Evolutionary conservation across 2,797 vertebrate species (phyloP).

Genomic region (Stomatorhinus walkeri): DNA sequence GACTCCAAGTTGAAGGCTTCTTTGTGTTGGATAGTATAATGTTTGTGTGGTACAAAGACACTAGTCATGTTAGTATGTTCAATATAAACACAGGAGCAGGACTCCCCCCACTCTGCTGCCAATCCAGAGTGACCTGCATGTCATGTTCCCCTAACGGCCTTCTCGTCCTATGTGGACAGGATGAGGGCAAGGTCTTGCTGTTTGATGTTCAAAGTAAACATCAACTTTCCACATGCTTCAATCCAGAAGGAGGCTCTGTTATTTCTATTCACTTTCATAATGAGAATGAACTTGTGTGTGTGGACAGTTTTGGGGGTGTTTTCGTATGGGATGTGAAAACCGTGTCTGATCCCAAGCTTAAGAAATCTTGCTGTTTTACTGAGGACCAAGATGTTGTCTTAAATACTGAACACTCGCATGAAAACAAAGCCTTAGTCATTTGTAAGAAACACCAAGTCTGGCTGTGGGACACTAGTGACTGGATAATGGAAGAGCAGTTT

Average conservation of each 20-base stretch:
- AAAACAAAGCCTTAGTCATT: slow-evolving; percentile 48
- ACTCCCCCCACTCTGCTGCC: slow-evolving; percentile 45
- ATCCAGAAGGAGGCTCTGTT: slow-evolving; percentile 39
- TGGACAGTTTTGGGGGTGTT: slow-evolving; percentile 55
- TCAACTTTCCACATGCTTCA: slow-evolving; percentile 43
- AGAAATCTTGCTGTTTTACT: slow-evolving; percentile 39
- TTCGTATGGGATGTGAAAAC: slow-evolving; percentile 52
- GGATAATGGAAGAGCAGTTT: slow-evolving; percentile 53
- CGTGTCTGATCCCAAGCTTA: slow-evolving; percentile 37
- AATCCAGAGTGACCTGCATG: slow-evolving; percentile 51
- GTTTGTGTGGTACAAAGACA: slow-evolving; percentile 51
- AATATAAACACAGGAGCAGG: slow-evolving; percentile 35
- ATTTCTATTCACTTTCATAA: slow-evolving; percentile 40
- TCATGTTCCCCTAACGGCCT: slow-evolving; percentile 41
- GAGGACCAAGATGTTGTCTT: slow-evolving; percentile 37
- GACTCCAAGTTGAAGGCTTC: slow-evolving; percentile 39
- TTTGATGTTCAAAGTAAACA: slow-evolving; percentile 43
- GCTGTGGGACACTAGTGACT: slow-evolving; percentile 55
- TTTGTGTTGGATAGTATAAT: slow-evolving; percentile 35
- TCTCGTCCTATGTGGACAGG: slow-evolving; percentile 58
- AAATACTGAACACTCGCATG: slow-evolving; percentile 45
- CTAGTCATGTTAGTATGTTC: slow-evolving; percentile 45
- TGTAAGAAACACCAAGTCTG: slow-evolving; percentile 53
- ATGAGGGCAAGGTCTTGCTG: slow-evolving; percentile 48
- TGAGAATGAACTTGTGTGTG: slow-evolving; percentile 44